Evolutionary conservation across 2,888 invertebrate genomes (phyloP), one percentile per base, ranked within the genome.

Genomic region (Vanessa cardui): DNA sequence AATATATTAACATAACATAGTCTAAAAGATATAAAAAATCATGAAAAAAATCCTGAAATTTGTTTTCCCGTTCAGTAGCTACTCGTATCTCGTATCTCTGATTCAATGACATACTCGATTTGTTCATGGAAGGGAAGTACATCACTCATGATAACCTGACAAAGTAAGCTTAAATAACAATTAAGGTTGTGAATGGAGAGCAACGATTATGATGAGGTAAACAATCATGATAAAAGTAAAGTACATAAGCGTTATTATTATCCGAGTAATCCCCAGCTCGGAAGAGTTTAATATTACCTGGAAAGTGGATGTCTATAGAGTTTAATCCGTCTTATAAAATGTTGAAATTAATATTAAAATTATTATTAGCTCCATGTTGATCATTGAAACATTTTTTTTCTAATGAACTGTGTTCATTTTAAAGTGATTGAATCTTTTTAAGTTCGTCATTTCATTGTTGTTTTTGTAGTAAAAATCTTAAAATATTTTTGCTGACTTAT

Each of bases 201-300:
- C 82, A 80, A 78, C 82, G 85, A 88, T 87, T 89, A 86, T 80
- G 78, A 75, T 77, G 81, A 45, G 75, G 78, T 82, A 88, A 85
- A 88, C 85, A 86, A 76, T 74, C 71, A 68, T 73, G 89, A 89
- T 90, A 89, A 90, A 77, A 84, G 80, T 83, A 84, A 81, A 80
- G 82, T 82, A 83, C 81, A 81, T 76, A 73, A 73, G 74, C 73
- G 60, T 73, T 79, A 79, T 82, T 81, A 82, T 80, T 81, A 80
- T 62, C 72, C 62, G 39, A 60, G 45, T 77, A 76, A 75, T 73
- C 71, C 71, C 47, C 21, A 58, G 50, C 58, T 58, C 39, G 20
- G 66, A 58, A 62, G 50, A 66, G 59, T 62, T 62, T 79, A 83
- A 64, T 70, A 70, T 64, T 61, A 70, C 60, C 50, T 66, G 65